Conservation (phyloP, 1,140 invertebrate species). For the Atta texana region DNA sequence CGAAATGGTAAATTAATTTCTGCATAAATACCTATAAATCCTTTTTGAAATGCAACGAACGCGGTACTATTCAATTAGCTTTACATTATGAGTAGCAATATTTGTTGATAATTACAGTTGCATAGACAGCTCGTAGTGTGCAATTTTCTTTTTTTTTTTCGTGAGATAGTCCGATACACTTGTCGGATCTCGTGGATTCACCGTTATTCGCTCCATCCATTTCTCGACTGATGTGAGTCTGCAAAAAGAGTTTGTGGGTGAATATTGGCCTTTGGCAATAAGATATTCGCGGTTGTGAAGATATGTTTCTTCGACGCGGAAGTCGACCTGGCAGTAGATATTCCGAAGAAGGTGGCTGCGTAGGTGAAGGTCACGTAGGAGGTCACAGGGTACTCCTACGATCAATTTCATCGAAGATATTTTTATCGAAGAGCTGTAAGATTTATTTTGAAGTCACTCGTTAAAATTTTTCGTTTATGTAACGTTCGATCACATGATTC, state of each 20-base stretch:
- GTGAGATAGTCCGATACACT: not conserved
- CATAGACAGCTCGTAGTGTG: not conserved
- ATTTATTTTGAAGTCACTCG: conserved; percentile 15
- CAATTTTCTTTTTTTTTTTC: not conserved
- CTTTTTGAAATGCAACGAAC: conserved; percentile 4
- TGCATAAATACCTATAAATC: not conserved
- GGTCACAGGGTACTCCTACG: conserved; percentile 47
- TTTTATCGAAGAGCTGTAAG: not conserved
- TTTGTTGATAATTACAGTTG: conserved; percentile 37
- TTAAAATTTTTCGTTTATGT: conserved; percentile 29
- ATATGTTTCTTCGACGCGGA: conserved; percentile 63
- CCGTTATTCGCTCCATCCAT: conserved; percentile 29
- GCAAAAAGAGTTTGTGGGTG: conserved; percentile 27
- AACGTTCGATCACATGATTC: too few species aligned
- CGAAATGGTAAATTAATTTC: conserved; percentile 54
- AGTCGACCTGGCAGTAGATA: conserved; percentile 36
- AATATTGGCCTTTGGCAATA: conserved; percentile 23
- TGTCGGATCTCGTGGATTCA: not conserved
- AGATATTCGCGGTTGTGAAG: not conserved
- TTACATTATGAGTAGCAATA: conserved; percentile 9
- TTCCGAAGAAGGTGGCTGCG: conserved; percentile 33
- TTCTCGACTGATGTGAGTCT: conserved; percentile 45
- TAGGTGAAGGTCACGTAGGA: conserved; percentile 65
- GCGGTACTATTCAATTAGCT: conserved; percentile 37
- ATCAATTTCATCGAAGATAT: conserved; percentile 45